Evolutionary conservation across 2,888 invertebrate genomes (phyloP), one percentile per base, ranked within the genome.

Genomic region (Mimas tiliae): DNA sequence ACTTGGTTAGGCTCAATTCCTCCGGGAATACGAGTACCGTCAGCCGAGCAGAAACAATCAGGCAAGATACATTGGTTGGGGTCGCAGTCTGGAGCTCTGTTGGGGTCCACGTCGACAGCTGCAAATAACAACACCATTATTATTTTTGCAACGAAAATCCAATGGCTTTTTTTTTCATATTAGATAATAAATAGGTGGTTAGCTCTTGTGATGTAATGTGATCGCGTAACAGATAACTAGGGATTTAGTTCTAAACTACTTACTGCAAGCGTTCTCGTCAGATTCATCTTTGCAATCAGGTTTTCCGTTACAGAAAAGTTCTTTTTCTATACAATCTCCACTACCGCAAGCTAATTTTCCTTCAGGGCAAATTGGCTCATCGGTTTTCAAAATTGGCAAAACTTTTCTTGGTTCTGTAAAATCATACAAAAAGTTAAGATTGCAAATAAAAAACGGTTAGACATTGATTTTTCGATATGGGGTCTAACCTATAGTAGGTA

Each of bases 191-290:
- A n/a, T n/a, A n/a, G n/a, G n/a, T n/a, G n/a, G n/a, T n/a, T n/a
- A 11, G 2, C 19, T 19, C 19, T 50, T 1, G 19, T 50, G 16
- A 19, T 19, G 19, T 50, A 50, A 50, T 50, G 16, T 42, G 11
- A 9, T 19, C 19, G 19, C 50, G 19, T 50, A 19, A 50, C 19
- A 9, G 9, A 50, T 0, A 2, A 45, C 0, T 48, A 42, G 4
- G 45, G 19, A 42, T 48, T 48, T 48, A 6, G 16, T 48, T 2
- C 4, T 16, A 16, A 50, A 50, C 6, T 76, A 97, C 98, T 96
- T 94, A 98, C 98, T 96, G 95, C 98, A 98, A 74, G 98, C 97
- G 81, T 98, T 98, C 93, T 98, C 98, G 85, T 98, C 98, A 65
- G 98, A 98, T 85, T 98, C 98, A 85, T 98, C 98, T 83, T 97